Evolutionary conservation across 2,888 invertebrate genomes (phyloP).

Genomic region (Oscheius sp.): DNA sequence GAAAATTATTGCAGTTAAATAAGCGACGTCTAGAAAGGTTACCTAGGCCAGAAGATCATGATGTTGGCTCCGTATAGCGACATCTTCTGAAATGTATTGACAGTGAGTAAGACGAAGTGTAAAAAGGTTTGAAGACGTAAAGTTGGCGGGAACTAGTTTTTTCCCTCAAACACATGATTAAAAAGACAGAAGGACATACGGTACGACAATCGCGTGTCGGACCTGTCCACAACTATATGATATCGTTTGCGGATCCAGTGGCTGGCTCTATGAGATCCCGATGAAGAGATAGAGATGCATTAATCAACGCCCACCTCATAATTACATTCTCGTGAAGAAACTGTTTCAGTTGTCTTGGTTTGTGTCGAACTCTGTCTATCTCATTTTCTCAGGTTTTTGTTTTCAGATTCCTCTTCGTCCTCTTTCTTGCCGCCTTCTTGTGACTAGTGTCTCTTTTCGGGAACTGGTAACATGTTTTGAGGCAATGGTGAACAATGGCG

Average conservation of each 20-base stretch:
- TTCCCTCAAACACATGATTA: background rate
- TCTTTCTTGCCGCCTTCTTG: background rate
- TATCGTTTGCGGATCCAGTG: conserved; percentile 6
- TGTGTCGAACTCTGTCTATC: no score
- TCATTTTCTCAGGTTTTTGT: background rate
- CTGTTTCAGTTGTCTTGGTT: no score
- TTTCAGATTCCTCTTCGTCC: background rate
- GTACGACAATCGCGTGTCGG: conserved; percentile 4
- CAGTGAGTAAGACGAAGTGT: background rate
- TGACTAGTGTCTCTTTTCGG: no score
- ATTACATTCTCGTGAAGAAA: no score
- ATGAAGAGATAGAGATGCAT: background rate
- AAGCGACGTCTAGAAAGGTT: background rate
- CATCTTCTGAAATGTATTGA: background rate
- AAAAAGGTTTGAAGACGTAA: background rate
- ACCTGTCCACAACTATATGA: conserved; percentile 15
- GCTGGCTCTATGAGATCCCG: no score
- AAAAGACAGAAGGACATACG: background rate
- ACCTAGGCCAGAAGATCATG: conserved; percentile 22
- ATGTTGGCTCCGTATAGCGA: background rate
- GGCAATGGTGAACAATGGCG: no score
- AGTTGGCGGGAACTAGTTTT: background rate
- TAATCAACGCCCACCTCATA: conserved; percentile 1
- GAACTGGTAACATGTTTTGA: no score
- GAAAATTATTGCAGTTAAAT: no score